Evolutionary conservation across 2,113 vertebrate species (phyloP), one percentile per base, ranked within the genome.

Genomic region (Ceyx cyanopectus): DNA sequence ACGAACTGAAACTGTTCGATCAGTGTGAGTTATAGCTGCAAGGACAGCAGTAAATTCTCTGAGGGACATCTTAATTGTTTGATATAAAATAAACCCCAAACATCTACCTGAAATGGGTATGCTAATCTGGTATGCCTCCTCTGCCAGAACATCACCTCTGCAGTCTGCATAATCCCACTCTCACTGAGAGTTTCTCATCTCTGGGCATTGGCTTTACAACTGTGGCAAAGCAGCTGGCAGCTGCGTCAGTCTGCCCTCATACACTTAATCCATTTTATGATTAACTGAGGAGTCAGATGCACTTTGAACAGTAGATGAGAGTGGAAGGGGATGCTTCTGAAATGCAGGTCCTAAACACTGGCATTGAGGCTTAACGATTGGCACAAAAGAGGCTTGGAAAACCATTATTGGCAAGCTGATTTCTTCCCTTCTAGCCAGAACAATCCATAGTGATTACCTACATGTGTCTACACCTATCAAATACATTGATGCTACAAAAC

Each of bases 161-260:
- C 26, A 68, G 29, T 15, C 30, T 26, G 15, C 7, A 2, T 11
- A 40, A 45, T 56, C 16, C 16, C 66, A 40, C 2, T 4, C 12
- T 57, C 6, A 6, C 2, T 4, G 1, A 2, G 46, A 66, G 10
- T 18, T 69, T 54, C 37, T 57, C 10, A 37, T 9, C 51, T 72
- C 58, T 68, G 24, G 14, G 11, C 4, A 26, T 1, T 29, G 20
- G 7, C n/a, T 21, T 60, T 23, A 12, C 0, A 43, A 50, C 3
- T 72, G 2, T n/a, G 58, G 32, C 30, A 23, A 50, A 54, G 50
- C 1, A 8, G 6, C 10, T 19, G 17, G 12, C 45, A 80, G 58
- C 16, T 69, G 24, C 0, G 1, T 12, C 54, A 60, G 1, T 2
- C 37, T 41, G 37, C 16, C 46, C 15, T 30, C 14, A 7, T 4